These are phyloP conservation scores for Crotophaga sulcirostris DNA, from an alignment of 2,113 vertebrate species.

Conservation along the genomic window DNA sequence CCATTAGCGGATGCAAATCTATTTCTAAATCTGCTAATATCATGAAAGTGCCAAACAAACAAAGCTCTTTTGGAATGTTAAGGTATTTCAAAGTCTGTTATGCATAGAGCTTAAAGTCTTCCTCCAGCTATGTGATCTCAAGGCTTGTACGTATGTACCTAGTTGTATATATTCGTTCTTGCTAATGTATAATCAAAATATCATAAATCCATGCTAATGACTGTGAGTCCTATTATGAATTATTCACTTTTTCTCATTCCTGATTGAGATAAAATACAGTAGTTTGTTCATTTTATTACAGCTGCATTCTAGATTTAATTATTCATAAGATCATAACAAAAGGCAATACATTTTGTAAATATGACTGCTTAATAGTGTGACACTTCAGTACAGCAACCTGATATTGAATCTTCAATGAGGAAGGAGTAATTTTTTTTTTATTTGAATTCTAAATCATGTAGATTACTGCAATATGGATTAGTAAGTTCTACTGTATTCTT, in stretches of 20 bases:
- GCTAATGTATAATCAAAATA: not conserved
- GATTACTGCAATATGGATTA: not conserved
- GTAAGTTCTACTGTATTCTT: not conserved
- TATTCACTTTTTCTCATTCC: not conserved
- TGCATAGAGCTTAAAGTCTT: not conserved
- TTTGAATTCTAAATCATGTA: conserved; percentile 8
- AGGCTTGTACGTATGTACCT: not conserved
- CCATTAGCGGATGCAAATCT: not conserved
- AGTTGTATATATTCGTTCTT: not conserved
- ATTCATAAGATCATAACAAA: conserved; percentile 26
- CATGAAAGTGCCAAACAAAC: not conserved
- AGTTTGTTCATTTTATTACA: conserved; percentile 18
- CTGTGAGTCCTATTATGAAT: not conserved
- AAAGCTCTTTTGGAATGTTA: not conserved
- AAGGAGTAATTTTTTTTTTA: not conserved
- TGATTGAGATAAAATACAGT: conserved; percentile 14
- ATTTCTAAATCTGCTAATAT: not conserved
- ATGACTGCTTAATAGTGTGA: not conserved
- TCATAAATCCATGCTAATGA: not conserved
- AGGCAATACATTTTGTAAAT: conserved; percentile 16
- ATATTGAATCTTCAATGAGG: not conserved
- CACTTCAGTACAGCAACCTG: not conserved
- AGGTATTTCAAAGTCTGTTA: not conserved
- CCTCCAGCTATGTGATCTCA: not conserved
- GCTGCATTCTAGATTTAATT: conserved; percentile 25